Conservation (phyloP, 1,140 invertebrate species). For the Scaptodrosophila lebanonensis region DNA sequence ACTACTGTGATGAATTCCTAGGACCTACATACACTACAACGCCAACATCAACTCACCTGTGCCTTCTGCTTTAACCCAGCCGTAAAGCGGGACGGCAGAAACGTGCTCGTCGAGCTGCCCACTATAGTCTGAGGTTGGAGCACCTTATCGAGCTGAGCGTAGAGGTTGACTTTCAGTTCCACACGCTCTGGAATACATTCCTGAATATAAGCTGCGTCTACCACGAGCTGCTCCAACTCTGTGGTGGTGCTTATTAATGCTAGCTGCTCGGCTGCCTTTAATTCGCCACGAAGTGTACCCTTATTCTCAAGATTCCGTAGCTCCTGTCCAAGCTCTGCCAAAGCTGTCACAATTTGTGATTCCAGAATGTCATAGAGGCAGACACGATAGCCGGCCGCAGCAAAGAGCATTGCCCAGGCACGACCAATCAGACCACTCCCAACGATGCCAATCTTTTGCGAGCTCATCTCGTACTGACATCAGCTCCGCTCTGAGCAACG, state of each 20-base stretch:
- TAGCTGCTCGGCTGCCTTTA: constrained; percentile 86
- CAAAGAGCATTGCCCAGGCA: constrained; percentile 97
- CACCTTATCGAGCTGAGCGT: constrained; percentile 85
- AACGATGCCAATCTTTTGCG: constrained; percentile 83
- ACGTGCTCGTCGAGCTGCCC: constrained; percentile 94
- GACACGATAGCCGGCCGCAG: constrained; percentile 91
- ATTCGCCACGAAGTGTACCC: constrained; percentile 84
- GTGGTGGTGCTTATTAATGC: constrained; percentile 85
- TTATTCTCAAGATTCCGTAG: constrained; percentile 84
- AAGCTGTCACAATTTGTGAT: constrained; percentile 84
- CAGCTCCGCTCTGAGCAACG: neutral
- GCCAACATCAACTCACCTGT: constrained; percentile 52
- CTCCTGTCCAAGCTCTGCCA: constrained; percentile 86
- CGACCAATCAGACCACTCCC: constrained; percentile 93
- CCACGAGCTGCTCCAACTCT: constrained; percentile 81
- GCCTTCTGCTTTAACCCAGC: constrained; percentile 78
- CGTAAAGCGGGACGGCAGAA: constrained; percentile 91
- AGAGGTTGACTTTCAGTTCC: constrained; percentile 90
- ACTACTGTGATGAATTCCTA: too few species aligned
- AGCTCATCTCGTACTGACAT: constrained; percentile 48
- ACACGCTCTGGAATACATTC: constrained; percentile 95
- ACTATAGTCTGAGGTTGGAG: constrained; percentile 85
- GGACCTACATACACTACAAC: too few species aligned
- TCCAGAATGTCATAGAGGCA: constrained; percentile 89
- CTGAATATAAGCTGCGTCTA: constrained; percentile 86